Percentiles rank a stretch among this genome's conserved stretches.
Conservation (phyloP, 2,797 vertebrate genomes). For the Choloepus didactylus region DNA sequence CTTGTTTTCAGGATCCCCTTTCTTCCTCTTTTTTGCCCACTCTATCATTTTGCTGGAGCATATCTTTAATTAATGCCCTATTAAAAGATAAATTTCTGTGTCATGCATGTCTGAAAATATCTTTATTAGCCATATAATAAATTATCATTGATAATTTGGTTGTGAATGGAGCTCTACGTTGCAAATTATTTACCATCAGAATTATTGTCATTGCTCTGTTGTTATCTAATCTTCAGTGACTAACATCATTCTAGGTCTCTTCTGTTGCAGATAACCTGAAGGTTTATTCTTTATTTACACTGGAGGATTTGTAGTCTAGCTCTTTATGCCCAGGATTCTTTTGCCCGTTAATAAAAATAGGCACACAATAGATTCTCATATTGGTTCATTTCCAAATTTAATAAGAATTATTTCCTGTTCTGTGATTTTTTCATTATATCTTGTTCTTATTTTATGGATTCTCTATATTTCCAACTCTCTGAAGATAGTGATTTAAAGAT, state of each 20-base stretch:
- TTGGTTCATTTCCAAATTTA: background rate
- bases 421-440: background rate
- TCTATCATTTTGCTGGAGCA: background rate
- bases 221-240: background rate
- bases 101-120: background rate
- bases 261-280: background rate
- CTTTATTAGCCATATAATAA: background rate
- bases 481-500: background rate
- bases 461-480: background rate
- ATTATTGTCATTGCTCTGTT: background rate
- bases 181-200: background rate
- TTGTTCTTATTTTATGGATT: background rate
- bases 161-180: background rate
- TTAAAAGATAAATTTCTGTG: background rate
- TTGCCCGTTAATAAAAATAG: background rate
- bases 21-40: background rate
- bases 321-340: background rate
- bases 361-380: background rate
- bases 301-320: background rate
- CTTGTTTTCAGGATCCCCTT: background rate
- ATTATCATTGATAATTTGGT: background rate
- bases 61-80: background rate
- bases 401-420: background rate
- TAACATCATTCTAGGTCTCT: background rate
- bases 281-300: background rate